A percentile compares a stretch with the other conserved stretches of the same genome.
Evolutionary conservation across 2,113 vertebrate genomes (phyloP).

Genomic region (Sus scrofa): T2T-Sscrofa CM000820.6:6949501-6950000

Average conservation of each 20-base stretch:
- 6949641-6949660: neutral
- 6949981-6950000: slow-evolving; percentile 68
- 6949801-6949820: slow-evolving; percentile 61
- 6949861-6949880: slow-evolving; percentile 53
- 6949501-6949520: neutral
- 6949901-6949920: slow-evolving; percentile 77
- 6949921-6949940: slow-evolving; percentile 44
- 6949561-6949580: neutral
- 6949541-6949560: neutral
- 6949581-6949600: neutral
- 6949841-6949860: slow-evolving; percentile 80
- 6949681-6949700: slow-evolving; percentile 2
- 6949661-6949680: neutral
- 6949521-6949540: neutral
- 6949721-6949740: slow-evolving; percentile 54
- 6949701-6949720: neutral
- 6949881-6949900: slow-evolving; percentile 76
- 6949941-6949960: slow-evolving; percentile 61
- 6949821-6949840: slow-evolving; percentile 71
- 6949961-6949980: slow-evolving; percentile 70
- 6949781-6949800: slow-evolving; percentile 72
- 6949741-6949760: slow-evolving; percentile 49
- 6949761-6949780: slow-evolving; percentile 59
- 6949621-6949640: neutral
- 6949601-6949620: slow-evolving; percentile 19